Evolutionary conservation across 2,113 vertebrate species (phyloP).

Genomic region (Poecile atricapillus): DNA sequence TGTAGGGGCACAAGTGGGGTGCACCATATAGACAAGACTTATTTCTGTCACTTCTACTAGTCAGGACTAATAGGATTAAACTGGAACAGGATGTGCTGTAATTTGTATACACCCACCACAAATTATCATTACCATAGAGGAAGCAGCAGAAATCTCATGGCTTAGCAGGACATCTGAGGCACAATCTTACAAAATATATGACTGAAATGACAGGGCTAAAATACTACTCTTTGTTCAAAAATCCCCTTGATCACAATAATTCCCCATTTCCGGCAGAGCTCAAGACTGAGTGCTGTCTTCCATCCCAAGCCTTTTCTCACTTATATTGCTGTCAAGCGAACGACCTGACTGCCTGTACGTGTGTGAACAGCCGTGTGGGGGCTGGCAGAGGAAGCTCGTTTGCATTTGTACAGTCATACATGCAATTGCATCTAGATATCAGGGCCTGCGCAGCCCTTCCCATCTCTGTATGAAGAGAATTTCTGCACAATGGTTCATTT

Average conservation of each 20-base stretch:
- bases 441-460: background rate
- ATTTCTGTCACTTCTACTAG: background rate
- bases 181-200: background rate
- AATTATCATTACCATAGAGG: background rate
- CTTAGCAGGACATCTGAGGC: background rate
- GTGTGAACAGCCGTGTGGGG: background rate
- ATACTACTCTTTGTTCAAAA: background rate
- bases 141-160: background rate
- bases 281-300: background rate
- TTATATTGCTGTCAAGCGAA: background rate
- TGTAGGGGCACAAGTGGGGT: background rate
- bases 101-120: background rate
- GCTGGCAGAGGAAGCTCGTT: constrained; percentile 24
- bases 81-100: background rate
- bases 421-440: background rate
- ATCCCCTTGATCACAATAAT: background rate
- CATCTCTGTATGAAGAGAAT: background rate
- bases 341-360: background rate
- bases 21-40: background rate
- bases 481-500: background rate
- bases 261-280: background rate
- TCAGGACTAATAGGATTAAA: background rate
- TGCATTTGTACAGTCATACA: background rate
- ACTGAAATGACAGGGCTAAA: background rate
- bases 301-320: background rate